phyloP scores from a whole-genome alignment of 2,797 vertebrate species.

The Sebastes hopkinsi region DNA sequence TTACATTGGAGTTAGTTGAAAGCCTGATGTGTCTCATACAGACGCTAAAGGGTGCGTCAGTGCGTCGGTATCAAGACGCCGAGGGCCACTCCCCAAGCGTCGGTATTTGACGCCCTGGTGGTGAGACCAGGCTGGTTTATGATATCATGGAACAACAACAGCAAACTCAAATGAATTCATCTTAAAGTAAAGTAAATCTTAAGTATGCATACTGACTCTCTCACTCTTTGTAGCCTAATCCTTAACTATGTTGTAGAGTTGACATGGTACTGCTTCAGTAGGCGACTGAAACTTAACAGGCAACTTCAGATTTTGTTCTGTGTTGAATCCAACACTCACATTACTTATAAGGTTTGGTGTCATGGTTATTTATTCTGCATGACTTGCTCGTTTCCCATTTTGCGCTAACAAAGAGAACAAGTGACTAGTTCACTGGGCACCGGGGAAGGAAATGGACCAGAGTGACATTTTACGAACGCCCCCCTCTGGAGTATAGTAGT shows the following conservation, averaged over 20 bases:
- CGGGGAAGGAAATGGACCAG: background rate
- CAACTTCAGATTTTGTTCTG: background rate
- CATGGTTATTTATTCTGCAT: background rate
- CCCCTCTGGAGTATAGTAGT: background rate
- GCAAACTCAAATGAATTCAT: too few species aligned
- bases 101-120: too few species aligned
- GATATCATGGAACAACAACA: too few species aligned
- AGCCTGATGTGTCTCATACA: too few species aligned
- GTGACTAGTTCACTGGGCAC: background rate
- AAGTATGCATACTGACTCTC: background rate
- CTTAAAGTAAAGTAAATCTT: too few species aligned
- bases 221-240: background rate
- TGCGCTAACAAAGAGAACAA: background rate
- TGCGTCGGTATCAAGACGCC: too few species aligned
- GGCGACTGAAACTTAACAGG: too few species aligned
- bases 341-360: background rate
- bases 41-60: too few species aligned
- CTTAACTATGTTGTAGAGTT: background rate
- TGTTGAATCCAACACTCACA: background rate
- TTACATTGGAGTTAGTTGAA: too few species aligned
- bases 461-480: background rate
- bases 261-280: too few species aligned
- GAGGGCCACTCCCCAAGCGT: too few species aligned
- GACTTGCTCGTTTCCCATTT: background rate
- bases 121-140: too few species aligned